Conservation (phyloP, 2,113 vertebrate species). For the Zapornia atra region DNA sequence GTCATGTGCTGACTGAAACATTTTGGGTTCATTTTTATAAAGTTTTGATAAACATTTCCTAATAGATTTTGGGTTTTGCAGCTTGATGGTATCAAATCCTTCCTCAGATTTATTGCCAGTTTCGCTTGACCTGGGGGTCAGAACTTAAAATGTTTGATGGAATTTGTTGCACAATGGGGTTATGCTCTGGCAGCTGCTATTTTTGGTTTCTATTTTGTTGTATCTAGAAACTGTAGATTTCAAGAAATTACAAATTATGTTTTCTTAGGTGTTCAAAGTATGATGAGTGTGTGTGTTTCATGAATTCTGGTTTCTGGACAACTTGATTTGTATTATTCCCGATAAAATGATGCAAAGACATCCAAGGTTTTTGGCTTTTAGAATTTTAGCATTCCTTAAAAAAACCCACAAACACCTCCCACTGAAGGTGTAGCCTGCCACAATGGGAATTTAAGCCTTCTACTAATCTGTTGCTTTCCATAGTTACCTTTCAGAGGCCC, state of each 20-base stretch:
- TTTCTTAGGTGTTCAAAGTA: neutral
- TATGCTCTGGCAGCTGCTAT: neutral
- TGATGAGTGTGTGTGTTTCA: neutral
- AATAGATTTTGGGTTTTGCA: conserved; percentile 22
- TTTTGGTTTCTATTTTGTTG: conserved; percentile 1
- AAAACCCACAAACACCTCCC: neutral
- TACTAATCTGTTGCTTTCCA: neutral
- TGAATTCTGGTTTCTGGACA: neutral
- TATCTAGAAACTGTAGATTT: neutral
- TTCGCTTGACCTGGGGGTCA: conserved; percentile 18
- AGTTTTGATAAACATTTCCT: conserved; percentile 4
- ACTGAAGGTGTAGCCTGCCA: neutral
- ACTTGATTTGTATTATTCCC: neutral
- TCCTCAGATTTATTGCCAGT: conserved; percentile 36
- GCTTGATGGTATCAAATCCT: neutral
- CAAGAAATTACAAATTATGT: neutral
- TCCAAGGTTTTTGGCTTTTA: neutral
- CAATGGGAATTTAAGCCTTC: neutral
- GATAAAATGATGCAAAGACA: neutral
- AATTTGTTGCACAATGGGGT: conserved; percentile 39
- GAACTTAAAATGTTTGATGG: neutral
- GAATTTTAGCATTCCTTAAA: neutral
- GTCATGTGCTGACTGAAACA: neutral
- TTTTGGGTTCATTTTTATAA: neutral
- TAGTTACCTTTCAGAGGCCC: neutral